A percentile compares a stretch with the other conserved stretches of the same genome.
Conservation (phyloP, 2,888 invertebrate genomes). For the Mactromeris polynyma region DNA sequence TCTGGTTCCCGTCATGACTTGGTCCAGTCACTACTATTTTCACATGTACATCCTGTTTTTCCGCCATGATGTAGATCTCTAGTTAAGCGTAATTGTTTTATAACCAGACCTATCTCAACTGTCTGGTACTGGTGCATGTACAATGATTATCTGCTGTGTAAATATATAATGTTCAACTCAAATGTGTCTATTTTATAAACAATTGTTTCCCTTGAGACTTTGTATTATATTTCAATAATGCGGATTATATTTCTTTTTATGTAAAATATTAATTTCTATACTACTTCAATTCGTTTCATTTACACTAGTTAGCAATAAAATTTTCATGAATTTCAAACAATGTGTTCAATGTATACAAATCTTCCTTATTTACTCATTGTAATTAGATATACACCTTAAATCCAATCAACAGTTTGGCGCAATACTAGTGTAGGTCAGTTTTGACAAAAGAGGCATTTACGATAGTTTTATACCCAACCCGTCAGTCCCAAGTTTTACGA, state of each 20-base stretch:
- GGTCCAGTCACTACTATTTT: conserved; percentile 47
- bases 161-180: neutral
- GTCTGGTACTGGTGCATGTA: no score
- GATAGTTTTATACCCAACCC: no score
- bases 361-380: neutral
- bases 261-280: neutral
- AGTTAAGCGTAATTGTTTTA: neutral
- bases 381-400: conserved; percentile 8
- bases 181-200: neutral
- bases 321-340: conserved; percentile 31
- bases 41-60: conserved; percentile 8
- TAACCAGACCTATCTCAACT: neutral
- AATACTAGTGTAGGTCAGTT: no score
- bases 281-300: neutral
- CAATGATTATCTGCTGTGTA: neutral
- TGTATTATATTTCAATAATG: conserved; percentile 6
- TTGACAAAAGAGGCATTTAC: no score
- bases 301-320: conserved; percentile 23
- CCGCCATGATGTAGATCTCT: neutral
- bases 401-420: neutral
- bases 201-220: neutral
- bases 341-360: neutral
- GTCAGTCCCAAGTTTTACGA: neutral
- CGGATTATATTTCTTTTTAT: neutral
- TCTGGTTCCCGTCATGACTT: neutral